Percentiles rank a stretch among this genome's conserved stretches.
Conservation (phyloP, 2,797 vertebrate genomes). For the Sebastes trivittatus region DNA sequence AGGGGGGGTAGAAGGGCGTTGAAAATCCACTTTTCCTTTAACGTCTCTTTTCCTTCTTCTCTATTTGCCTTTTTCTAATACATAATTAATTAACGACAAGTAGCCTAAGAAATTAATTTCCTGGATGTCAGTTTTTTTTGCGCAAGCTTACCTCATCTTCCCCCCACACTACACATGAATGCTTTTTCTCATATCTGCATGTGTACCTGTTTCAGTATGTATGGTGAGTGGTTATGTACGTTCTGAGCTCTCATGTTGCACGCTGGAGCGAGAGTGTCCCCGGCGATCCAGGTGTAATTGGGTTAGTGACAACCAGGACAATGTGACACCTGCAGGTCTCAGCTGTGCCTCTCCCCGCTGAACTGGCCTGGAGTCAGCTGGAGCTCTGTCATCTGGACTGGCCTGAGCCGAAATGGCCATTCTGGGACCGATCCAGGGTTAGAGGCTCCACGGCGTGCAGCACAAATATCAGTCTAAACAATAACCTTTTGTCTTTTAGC, state of each 20-base stretch:
- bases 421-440: slow-evolving; percentile 63
- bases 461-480: slow-evolving; percentile 54
- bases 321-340: slow-evolving; percentile 79
- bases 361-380: slow-evolving; percentile 75
- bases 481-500: slow-evolving; percentile 51
- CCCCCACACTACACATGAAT: not conserved
- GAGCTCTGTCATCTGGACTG: slow-evolving; percentile 72
- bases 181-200: slow-evolving; percentile 6
- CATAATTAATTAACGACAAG: slow-evolving; percentile 61
- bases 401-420: slow-evolving; percentile 44
- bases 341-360: slow-evolving; percentile 70
- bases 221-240: slow-evolving; percentile 6
- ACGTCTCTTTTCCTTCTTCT: slow-evolving; percentile 45
- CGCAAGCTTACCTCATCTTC: slow-evolving; percentile 39
- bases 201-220: slow-evolving; percentile 3
- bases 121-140: slow-evolving; percentile 27
- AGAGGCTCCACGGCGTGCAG: slow-evolving; percentile 33
- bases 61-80: slow-evolving; percentile 55
- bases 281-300: slow-evolving; percentile 75
- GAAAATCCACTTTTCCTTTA: slow-evolving; percentile 56
- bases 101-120: slow-evolving; percentile 53
- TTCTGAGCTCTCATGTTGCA: slow-evolving; percentile 24
- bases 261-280: slow-evolving; percentile 35
- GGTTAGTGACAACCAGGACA: slow-evolving; percentile 81
- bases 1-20: slow-evolving; percentile 3